Evolutionary conservation across 2,888 invertebrate genomes (phyloP).

Genomic region (Drosophila rubida): DNA sequence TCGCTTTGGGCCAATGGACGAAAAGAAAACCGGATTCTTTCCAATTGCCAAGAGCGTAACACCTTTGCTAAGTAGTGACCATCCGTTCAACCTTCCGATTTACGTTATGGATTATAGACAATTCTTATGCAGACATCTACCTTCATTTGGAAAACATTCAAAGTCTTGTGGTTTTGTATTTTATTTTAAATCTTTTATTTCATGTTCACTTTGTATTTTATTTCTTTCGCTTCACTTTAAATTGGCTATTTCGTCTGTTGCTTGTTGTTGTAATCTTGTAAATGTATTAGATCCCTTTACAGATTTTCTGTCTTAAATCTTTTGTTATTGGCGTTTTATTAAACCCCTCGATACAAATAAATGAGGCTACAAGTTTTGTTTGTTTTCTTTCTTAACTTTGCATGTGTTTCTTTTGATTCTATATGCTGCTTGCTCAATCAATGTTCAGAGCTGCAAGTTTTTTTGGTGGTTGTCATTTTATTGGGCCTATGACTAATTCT

Average conservation of each 20-base stretch:
- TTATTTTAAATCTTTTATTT: conserved; percentile 61
- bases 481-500: conserved; percentile 77
- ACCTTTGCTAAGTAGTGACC: background rate
- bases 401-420: conserved; percentile 41
- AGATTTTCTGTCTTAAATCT: conserved; percentile 56
- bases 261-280: conserved; percentile 73
- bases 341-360: conserved; percentile 26
- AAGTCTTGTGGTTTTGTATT: no score
- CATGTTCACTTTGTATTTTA: conserved; percentile 47
- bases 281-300: conserved; percentile 24
- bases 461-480: conserved; percentile 69
- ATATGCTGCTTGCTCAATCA: conserved; percentile 32
- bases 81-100: background rate
- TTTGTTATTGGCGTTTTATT: conserved; percentile 36
- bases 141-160: no score
- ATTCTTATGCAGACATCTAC: no score
- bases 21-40: conserved; percentile 67
- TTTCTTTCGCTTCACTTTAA: conserved; percentile 66
- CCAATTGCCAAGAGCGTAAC: conserved; percentile 44
- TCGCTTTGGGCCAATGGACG: conserved; percentile 69
- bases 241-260: conserved; percentile 77
- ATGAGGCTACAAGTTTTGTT: conserved; percentile 24
- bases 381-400: conserved; percentile 16
- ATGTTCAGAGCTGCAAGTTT: conserved; percentile 59
- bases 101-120: no score